These are phyloP conservation scores for Monopterus albus DNA, from an alignment of 2,113 vertebrate genomes.

Conservation along the genomic window DNA sequence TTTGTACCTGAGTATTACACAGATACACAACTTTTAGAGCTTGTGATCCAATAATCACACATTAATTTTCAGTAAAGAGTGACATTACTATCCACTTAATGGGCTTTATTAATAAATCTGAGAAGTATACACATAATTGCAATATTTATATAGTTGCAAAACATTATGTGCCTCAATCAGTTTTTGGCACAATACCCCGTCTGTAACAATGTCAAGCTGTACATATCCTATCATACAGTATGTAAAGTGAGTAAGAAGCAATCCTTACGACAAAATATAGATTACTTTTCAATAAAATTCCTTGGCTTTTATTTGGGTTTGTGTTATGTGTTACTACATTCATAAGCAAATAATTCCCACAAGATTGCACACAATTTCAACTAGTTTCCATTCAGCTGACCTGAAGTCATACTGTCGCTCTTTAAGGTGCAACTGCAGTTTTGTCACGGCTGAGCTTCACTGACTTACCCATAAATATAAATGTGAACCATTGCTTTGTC, in stretches of 20 bases:
- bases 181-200: conserved; percentile 27
- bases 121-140: conserved; percentile 12
- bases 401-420: background rate
- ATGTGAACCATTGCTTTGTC: background rate
- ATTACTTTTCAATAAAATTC: background rate
- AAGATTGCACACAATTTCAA: background rate
- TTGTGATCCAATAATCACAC: too few relatives aligned
- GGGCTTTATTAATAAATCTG: conserved; percentile 46
- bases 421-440: background rate
- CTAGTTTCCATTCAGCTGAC: background rate
- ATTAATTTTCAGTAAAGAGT: background rate
- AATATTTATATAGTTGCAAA: conserved; percentile 2
- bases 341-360: background rate
- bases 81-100: background rate
- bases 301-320: conserved; percentile 2
- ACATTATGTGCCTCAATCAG: background rate
- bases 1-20: too few relatives aligned
- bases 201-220: too few relatives aligned
- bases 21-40: too few relatives aligned
- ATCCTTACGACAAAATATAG: conserved; percentile 21
- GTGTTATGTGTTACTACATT: conserved; percentile 6
- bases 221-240: conserved; percentile 7
- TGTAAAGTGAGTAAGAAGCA: background rate
- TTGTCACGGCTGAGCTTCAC: background rate
- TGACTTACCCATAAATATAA: background rate